Evolutionary conservation across 2,113 vertebrate species (phyloP), one percentile per base, ranked within the genome.

Genomic region (Onychostoma macrolepis): DNA sequence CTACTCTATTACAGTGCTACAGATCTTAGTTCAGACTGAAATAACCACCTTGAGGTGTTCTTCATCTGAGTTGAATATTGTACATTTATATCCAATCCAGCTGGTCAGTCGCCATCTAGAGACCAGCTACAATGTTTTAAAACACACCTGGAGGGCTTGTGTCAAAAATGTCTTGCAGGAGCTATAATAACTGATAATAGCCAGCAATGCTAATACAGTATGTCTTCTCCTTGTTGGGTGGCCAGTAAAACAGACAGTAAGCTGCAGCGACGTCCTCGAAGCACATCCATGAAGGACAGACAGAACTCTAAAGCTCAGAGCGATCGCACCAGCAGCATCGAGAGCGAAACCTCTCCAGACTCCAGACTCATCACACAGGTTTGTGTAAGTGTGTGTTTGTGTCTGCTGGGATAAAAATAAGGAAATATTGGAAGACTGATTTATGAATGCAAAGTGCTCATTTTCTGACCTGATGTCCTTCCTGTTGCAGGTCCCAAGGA

Each of bases 271-370:
- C 85, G 91, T 2, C 89, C 92, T 0, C 83, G 90, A 3, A 93
- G 92, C 84, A 93, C 92, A 1, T 93, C 92, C 0, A 90, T 93
- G 91, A 93, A 92, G 80, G 92, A 93, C 76, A 86, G 90, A 26
- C 92, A 92, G 85, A 93, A 88, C 87, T 90, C 91, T 15, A 93
- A 90, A 76, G 86, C 91, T 69, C 91, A 93, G 81, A 92, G 91
- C 24, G 92, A 92, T 86, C 83, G 91, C 15, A 90, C 92, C 72
- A 91, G 87, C 86, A 92, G 91, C 87, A 90, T 93, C 67, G 91
- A 93, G 88, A 92, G 91, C 65, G 91, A 92, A 76, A 92, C 88
- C 30, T 90, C 87, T 0, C 87, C 89, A 5, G 93, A 93, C 84
- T 88, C 93, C 53, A 82, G 91, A 65, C 88, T 90, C 83, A 89